Evolutionary conservation across 2,797 vertebrate genomes (phyloP).

Genomic region (Anas georgica): DNA sequence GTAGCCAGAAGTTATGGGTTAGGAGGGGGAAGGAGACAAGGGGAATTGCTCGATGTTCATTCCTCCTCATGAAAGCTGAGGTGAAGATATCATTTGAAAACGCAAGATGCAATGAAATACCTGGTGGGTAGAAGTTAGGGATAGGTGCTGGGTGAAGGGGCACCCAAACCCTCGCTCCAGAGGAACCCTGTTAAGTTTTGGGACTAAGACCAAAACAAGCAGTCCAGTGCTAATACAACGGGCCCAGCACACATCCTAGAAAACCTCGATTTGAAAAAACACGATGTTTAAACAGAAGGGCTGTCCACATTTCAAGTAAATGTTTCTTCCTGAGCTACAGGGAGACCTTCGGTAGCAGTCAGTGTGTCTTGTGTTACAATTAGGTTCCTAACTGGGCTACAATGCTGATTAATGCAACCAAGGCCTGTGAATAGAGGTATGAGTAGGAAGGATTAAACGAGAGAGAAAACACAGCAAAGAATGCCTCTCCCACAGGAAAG

Average conservation of each 20-base stretch:
- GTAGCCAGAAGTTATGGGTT: background rate
- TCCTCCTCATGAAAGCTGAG: background rate
- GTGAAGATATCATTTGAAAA: background rate
- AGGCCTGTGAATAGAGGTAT: background rate
- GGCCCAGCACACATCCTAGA: background rate
- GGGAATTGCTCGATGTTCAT: background rate
- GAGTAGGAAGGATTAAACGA: background rate
- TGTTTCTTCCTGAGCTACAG: background rate
- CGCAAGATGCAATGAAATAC: background rate
- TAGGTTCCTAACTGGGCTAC: background rate
- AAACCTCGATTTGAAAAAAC: background rate
- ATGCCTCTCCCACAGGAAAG: slow-evolving; percentile 12
- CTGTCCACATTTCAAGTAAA: background rate
- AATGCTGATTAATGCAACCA: background rate
- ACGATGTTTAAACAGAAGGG: background rate
- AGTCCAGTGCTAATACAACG: background rate
- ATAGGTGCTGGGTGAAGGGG: background rate
- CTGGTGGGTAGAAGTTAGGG: background rate
- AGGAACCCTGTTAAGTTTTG: background rate
- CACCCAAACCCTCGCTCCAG: background rate
- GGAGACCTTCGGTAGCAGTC: background rate
- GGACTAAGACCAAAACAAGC: background rate
- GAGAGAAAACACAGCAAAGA: background rate
- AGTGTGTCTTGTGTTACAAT: background rate
- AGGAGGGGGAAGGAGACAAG: background rate